These are phyloP conservation scores for Todiramphus chloris DNA, from an alignment of 2,113 vertebrate genomes.

Conservation along the genomic window DNA sequence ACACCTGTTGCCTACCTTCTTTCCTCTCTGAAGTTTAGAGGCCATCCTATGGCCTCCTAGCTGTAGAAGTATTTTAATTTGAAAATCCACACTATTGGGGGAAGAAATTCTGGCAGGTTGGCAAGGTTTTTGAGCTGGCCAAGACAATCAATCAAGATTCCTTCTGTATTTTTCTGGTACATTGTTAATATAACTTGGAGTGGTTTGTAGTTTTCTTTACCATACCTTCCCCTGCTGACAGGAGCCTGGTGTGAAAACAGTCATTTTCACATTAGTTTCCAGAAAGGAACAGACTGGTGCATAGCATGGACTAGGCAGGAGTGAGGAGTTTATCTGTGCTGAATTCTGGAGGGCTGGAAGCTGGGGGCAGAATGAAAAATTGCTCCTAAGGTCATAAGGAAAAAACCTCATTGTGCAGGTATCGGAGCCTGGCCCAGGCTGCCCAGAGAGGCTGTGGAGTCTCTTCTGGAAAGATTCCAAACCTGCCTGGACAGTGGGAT, in stretches of 20 bases:
- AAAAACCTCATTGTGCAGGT: not conserved
- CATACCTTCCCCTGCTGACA: not conserved
- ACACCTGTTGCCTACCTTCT: not conserved
- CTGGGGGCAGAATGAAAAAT: not conserved
- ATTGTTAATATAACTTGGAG: not conserved
- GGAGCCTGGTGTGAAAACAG: not conserved
- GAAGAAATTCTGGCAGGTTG: not conserved
- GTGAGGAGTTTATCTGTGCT: not conserved
- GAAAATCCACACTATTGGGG: not conserved
- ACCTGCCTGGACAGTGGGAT: not conserved
- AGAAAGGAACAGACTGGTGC: not conserved
- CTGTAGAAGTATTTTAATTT: not conserved
- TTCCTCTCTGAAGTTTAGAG: not conserved
- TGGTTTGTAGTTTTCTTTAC: not conserved
- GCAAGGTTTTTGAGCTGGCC: not conserved
- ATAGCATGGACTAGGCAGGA: not conserved
- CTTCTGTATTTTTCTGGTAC: not conserved
- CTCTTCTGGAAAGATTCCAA: not conserved
- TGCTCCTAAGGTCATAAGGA: no score
- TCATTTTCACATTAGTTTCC: not conserved
- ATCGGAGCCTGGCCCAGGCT: not conserved
- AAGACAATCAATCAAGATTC: fast-evolving
- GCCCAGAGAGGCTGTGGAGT: not conserved
- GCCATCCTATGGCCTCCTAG: not conserved
- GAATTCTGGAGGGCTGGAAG: not conserved